Conservation (phyloP, 2,888 invertebrate species). For the Unio delphinus region DNA sequence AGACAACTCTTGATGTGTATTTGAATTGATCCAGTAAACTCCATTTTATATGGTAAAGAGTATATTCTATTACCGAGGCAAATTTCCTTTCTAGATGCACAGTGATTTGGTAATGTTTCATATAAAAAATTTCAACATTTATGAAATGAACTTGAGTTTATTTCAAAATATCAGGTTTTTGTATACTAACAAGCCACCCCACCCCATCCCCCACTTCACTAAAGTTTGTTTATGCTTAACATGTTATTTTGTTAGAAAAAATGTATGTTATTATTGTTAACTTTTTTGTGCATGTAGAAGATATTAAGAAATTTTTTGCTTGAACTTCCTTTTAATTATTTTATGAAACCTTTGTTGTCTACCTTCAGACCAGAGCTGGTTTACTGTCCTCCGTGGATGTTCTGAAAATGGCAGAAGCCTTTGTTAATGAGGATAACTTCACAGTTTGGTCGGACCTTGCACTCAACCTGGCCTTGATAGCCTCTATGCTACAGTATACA, state of each 20-base stretch:
- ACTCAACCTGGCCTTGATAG: constrained; percentile 83
- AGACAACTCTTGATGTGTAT: too few species aligned
- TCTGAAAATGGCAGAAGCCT: constrained; percentile 87
- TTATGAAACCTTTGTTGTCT: not conserved
- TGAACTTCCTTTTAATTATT: too few species aligned
- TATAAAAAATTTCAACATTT: too few species aligned
- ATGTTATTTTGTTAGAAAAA: not conserved
- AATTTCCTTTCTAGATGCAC: too few species aligned
- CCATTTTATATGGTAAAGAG: too few species aligned
- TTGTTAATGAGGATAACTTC: constrained; percentile 88
- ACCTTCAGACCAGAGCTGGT: constrained; percentile 79
- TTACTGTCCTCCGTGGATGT: constrained; percentile 85
- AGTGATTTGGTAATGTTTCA: too few species aligned
- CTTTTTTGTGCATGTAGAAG: not conserved
- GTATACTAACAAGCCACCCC: not conserved
- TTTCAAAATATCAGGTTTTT: not conserved
- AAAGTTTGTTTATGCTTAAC: not conserved
- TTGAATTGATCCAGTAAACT: too few species aligned
- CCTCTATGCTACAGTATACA: constrained; percentile 84
- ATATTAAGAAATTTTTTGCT: not conserved
- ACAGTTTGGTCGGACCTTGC: constrained; percentile 86
- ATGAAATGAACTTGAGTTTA: too few species aligned
- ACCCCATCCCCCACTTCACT: not conserved
- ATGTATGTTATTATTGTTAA: too few species aligned
- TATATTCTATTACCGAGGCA: too few species aligned